Evolutionary conservation across 2,888 invertebrate genomes (phyloP).

Genomic region (Brassicogethes aeneus): DNA sequence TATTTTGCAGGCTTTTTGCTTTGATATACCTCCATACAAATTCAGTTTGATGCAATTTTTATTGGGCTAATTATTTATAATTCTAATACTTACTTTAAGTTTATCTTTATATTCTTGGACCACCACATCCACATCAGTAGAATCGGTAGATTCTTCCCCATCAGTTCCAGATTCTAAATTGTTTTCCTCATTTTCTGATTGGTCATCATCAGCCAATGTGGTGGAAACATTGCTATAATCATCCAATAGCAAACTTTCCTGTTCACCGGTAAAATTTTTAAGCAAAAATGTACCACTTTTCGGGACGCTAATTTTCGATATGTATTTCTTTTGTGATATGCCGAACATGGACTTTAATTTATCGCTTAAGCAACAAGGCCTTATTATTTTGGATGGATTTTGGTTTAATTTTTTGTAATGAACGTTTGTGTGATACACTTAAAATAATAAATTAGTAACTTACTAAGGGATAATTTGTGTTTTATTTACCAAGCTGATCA

Average conservation of each 20-base stretch:
- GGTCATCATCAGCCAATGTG: conserved; percentile 32
- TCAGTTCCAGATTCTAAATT: conserved; percentile 27
- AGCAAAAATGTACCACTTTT: conserved; percentile 9
- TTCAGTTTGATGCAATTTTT: too few relatives aligned
- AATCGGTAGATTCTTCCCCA: conserved; percentile 49
- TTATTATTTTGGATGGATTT: conserved; percentile 8
- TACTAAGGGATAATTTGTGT: background rate
- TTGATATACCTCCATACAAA: too few relatives aligned
- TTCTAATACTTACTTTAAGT: conserved; percentile 50
- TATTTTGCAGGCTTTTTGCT: too few relatives aligned
- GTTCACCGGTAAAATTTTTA: conserved; percentile 38
- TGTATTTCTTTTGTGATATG: conserved; percentile 22
- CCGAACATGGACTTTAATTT: conserved; percentile 22
- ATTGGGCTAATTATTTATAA: too few relatives aligned
- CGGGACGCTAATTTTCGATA: conserved; percentile 21
- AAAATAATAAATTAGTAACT: conserved; percentile 8
- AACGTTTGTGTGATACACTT: conserved; percentile 23
- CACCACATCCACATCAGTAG: conserved; percentile 69
- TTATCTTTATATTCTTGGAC: conserved; percentile 69
- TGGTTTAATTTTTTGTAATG: conserved; percentile 33
- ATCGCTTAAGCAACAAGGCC: conserved; percentile 13
- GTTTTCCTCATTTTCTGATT: conserved; percentile 32
- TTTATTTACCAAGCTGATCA: conserved; percentile 34
- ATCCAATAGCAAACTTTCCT: conserved; percentile 51
- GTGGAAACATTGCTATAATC: conserved; percentile 40